Percentiles rank a stretch among this genome's conserved stretches.
These are phyloP conservation scores for Buceros bicornis DNA, from an alignment of 2,797 vertebrate genomes.

Conservation along the genomic window DNA sequence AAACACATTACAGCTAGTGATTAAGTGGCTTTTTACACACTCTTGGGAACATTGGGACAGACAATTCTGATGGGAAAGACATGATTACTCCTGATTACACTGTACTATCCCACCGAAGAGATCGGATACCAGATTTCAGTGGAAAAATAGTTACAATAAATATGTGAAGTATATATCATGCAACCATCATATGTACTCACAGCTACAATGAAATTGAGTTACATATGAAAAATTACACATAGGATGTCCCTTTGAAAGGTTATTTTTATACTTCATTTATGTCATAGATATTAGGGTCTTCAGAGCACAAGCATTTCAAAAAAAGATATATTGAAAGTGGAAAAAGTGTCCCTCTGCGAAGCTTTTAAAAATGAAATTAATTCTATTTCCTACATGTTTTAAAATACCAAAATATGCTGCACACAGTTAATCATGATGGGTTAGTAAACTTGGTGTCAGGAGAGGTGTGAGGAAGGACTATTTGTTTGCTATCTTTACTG, in stretches of 20 bases:
- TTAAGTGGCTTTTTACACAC: conserved; percentile 60
- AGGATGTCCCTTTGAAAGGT: not conserved
- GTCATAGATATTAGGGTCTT: not conserved
- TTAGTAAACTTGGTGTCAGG: not conserved
- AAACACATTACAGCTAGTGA: conserved; percentile 50
- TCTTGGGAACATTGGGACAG: conserved; percentile 10
- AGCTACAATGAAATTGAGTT: conserved; percentile 5
- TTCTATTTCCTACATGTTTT: not conserved
- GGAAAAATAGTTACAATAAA: conserved; percentile 8
- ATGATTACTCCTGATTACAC: conserved; percentile 48
- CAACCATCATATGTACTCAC: not conserved
- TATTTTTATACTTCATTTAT: conserved; percentile 1
- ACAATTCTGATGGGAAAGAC: conserved; percentile 27
- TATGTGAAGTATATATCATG: not conserved
- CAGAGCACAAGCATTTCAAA: not conserved
- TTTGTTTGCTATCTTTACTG: not conserved
- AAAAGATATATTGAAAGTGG: not conserved
- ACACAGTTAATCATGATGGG: not conserved
- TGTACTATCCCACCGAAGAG: not conserved
- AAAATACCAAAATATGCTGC: not conserved
- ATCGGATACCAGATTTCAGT: conserved; percentile 30
- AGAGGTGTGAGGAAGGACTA: not conserved
- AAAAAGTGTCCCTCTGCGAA: not conserved
- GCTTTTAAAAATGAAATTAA: not conserved
- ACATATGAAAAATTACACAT: conserved; percentile 32